Percentiles rank a stretch among this genome's conserved stretches.
Conservation (phyloP, 2,113 vertebrate genomes). For the Gambusia holbrooki region DNA sequence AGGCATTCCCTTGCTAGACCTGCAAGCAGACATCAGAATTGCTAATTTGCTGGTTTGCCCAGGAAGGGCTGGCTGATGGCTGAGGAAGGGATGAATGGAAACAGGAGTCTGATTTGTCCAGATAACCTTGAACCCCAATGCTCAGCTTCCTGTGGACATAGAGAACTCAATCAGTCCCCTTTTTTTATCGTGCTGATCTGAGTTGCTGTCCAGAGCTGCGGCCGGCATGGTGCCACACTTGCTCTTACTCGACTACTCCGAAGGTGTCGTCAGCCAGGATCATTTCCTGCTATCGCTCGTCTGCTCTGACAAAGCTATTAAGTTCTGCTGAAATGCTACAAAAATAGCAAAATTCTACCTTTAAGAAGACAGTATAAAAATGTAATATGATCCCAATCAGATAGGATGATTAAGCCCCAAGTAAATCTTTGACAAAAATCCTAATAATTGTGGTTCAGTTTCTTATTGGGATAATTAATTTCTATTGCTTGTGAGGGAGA, state of each 20-base stretch:
- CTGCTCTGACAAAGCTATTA: conserved; percentile 43
- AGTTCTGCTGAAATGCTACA: conserved; percentile 41
- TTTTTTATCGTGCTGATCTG: conserved; percentile 71
- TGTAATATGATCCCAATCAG: conserved; percentile 42
- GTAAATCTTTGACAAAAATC: conserved; percentile 56
- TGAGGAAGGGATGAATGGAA: conserved; percentile 70
- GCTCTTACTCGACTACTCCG: conserved; percentile 47
- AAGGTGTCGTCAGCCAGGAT: conserved; percentile 47
- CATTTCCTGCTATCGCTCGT: conserved; percentile 50
- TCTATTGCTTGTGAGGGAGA: conserved; percentile 56
- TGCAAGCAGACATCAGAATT: conserved; percentile 77
- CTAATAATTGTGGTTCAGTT: conserved; percentile 48
- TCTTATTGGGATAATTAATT: conserved; percentile 68
- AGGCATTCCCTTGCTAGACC: conserved; percentile 72
- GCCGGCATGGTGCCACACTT: conserved; percentile 13
- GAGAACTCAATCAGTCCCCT: conserved; percentile 66
- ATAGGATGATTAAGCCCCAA: conserved; percentile 41
- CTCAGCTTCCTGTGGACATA: conserved; percentile 64
- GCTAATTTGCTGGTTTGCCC: conserved; percentile 74
- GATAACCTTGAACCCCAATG: conserved; percentile 77
- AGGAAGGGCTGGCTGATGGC: conserved; percentile 62
- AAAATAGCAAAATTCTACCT: conserved; percentile 47
- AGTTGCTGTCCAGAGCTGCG: conserved; percentile 44
- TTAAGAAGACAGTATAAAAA: conserved; percentile 31
- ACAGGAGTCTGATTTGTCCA: conserved; percentile 76